Evolutionary conservation across 2,113 vertebrate species (phyloP).

Genomic region (Ptyas mucosa): DNA sequence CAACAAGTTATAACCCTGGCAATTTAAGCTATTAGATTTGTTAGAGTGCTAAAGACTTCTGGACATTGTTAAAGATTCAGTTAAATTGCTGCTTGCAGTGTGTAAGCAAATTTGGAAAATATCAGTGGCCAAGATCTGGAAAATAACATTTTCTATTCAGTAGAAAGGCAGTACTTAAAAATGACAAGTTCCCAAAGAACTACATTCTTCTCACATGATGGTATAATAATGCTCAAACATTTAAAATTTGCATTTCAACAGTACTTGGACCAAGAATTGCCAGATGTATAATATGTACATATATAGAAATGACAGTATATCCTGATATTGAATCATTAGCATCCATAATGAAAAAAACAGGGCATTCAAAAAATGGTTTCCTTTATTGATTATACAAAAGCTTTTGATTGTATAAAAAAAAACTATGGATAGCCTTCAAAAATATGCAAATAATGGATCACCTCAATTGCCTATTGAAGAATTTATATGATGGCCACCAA

Average conservation of each 20-base stretch:
- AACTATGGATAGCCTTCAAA: not conserved
- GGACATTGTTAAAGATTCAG: not conserved
- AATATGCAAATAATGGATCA: not conserved
- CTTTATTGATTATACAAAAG: not conserved
- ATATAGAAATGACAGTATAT: not conserved
- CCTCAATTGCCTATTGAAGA: not conserved
- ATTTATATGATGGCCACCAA: not conserved
- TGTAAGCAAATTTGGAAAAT: not conserved
- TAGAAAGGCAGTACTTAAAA: not conserved
- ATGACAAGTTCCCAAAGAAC: not conserved
- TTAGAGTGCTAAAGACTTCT: not conserved
- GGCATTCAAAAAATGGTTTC: not conserved
- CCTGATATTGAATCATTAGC: not conserved
- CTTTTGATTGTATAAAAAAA: not conserved
- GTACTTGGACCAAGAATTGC: not conserved
- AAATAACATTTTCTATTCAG: not conserved
- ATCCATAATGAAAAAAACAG: not conserved
- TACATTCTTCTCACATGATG: not conserved
- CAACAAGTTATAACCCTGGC: not conserved
- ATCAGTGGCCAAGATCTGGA: not conserved
- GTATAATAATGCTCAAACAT: not conserved
- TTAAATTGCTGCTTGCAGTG: not conserved
- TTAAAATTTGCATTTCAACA: not conserved
- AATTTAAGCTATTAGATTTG: not conserved
- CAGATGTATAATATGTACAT: not conserved